Conservation (phyloP, 2,797 vertebrate genomes). For the Rhodeus uyekii region DNA sequence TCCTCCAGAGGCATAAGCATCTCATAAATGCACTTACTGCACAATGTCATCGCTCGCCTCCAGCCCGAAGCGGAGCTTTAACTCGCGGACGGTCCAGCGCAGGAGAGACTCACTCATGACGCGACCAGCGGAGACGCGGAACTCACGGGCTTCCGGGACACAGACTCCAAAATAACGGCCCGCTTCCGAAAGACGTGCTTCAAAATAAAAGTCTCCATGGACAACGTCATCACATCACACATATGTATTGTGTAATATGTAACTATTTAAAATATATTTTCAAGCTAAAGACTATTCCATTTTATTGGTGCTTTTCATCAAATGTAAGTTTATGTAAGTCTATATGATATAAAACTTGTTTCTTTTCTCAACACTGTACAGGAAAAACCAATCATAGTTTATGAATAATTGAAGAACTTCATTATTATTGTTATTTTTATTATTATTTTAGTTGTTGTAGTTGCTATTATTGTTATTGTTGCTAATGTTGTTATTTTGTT, state of each 20-base stretch:
- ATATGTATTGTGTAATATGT: no score
- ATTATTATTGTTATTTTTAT: no score
- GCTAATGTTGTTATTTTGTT: no score
- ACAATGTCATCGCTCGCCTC: slow-evolving; percentile 91
- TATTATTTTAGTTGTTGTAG: no score
- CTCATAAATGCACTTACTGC: slow-evolving; percentile 75
- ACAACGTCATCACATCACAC: not conserved
- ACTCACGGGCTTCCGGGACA: slow-evolving; percentile 19
- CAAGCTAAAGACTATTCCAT: no score
- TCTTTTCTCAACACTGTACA: not conserved
- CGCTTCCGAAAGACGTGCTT: not conserved
- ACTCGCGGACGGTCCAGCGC: slow-evolving; percentile 83
- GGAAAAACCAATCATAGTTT: not conserved
- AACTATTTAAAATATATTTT: not conserved
- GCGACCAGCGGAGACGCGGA: no score
- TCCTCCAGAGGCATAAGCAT: not conserved
- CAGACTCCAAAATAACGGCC: not conserved
- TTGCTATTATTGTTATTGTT: no score
- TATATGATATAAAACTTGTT: not conserved
- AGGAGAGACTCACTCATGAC: slow-evolving; percentile 78
- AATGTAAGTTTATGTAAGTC: no score
- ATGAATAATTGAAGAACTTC: not conserved
- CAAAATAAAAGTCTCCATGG: not conserved
- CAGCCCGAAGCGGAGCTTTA: slow-evolving; percentile 82
- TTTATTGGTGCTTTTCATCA: no score